Evolutionary conservation across 1,140 invertebrate genomes (phyloP), one percentile per base, ranked within the genome.

Genomic region (Brachionus rotundiformis): DNA sequence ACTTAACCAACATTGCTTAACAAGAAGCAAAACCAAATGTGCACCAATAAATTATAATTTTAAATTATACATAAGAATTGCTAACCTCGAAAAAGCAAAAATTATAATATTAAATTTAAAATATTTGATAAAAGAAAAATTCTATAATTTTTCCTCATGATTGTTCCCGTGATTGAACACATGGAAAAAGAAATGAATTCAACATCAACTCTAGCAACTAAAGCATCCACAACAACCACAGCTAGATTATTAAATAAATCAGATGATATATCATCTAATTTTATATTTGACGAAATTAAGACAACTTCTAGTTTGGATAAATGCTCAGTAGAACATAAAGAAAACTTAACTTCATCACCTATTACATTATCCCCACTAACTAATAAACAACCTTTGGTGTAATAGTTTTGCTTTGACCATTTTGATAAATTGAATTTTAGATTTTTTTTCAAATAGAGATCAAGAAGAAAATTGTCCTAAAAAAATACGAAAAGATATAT

Each of bases 131-230:
- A 7, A 68, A 39, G 16, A 68, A 68, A 68, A 68, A 68, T 68
- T 68, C 33, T 68, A 73, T 73, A 73, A 73, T 73, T 73, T 73
- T 73, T 73, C 68, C 68, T 73, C 39, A 73, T 73, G 68, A 73
- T 73, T 44, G 68, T 73, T 73, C 68, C 68, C 68, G 68, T 73
- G 68, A 73, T 73, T 73, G 68, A 73, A 73, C 68, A 73, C 68
- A 73, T 73, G 68, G 68, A 73, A 73, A 73, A 44, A 41, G 39
- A 44, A 44, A 73, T 44, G 36, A 44, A 41, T 44, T 44, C 36
- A 31, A 44, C 36, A 73, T 31, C 68, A 71, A 36, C 65, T 31
- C 25, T 31, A 31, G 16, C 61, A 31, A 65, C 27, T n/a, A 31
- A 29, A 65, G 13, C 61, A 73, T 41, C 68, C 10, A 73, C 68